Evolutionary conservation across 2,888 invertebrate genomes (phyloP).

Genomic region (Ormyrus nitidulus): DNA sequence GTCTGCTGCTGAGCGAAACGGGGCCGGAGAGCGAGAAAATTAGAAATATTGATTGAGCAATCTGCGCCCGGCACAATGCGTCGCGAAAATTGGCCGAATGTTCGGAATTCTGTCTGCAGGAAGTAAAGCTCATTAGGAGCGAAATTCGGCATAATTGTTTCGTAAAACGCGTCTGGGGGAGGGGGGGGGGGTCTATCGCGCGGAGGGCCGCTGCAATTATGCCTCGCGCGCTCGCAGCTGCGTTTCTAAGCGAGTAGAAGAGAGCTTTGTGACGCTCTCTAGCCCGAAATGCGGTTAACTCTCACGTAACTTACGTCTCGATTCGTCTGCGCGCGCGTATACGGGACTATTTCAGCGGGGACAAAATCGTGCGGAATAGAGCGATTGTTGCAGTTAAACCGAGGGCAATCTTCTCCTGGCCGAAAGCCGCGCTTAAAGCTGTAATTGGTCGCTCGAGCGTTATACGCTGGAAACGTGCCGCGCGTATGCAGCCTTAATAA

Average conservation of each 20-base stretch:
- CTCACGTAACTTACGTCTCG: constrained; percentile 13
- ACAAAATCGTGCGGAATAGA: constrained; percentile 47
- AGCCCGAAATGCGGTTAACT: constrained; percentile 19
- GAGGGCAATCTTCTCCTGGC: constrained; percentile 56
- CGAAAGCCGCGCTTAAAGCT: constrained; percentile 58
- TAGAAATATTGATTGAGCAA: constrained; percentile 1
- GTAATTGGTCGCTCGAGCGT: constrained; percentile 59
- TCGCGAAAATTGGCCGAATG: constrained; percentile 24
- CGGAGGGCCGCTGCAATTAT: constrained; percentile 17
- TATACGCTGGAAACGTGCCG: constrained; percentile 2
- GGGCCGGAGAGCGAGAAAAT: neutral
- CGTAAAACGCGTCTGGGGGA: constrained; percentile 5
- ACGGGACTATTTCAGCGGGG: constrained; percentile 8
- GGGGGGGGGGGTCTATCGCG: neutral
- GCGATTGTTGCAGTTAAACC: constrained; percentile 56
- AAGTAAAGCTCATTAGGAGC: constrained; percentile 34
- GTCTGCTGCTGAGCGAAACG: no score
- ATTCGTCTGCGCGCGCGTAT: neutral
- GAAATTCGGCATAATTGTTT: constrained; percentile 44
- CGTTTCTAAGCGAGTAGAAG: neutral
- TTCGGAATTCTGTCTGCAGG: constrained; percentile 16
- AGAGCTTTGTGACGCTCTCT: constrained; percentile 21
- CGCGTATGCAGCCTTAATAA: neutral
- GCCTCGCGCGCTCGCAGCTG: neutral
- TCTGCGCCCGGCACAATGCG: neutral